These are phyloP conservation scores for Corythornis leucogaster DNA, from an alignment of 2,797 vertebrate species.

Conservation along the genomic window DNA sequence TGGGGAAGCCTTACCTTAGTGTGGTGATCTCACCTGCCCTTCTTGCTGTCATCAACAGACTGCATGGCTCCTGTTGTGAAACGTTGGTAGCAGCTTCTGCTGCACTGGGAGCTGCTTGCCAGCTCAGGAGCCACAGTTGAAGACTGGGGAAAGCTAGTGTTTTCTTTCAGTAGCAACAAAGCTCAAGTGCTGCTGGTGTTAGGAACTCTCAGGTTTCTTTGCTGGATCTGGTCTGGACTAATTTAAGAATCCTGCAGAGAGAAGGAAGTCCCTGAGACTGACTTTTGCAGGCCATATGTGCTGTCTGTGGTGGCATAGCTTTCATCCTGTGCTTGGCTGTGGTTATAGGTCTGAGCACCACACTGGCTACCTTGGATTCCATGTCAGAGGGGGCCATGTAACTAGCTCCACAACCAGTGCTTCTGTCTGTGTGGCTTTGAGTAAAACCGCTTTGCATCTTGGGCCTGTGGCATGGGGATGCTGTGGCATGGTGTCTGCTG, in stretches of 20 bases:
- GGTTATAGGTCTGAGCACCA: neutral
- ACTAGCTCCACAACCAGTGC: neutral
- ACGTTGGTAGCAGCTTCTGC: neutral
- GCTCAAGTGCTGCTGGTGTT: neutral
- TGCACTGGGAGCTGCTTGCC: neutral
- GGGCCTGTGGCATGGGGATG: neutral
- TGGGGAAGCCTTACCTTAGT: neutral
- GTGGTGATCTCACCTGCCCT: neutral
- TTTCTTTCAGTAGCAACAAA: slow-evolving; percentile 26
- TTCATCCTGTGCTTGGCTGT: fast-evolving
- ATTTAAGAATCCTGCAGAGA: slow-evolving; percentile 1
- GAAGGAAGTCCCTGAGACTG: neutral
- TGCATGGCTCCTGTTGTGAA: slow-evolving; percentile 8
- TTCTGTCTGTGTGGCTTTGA: neutral
- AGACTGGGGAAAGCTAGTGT: neutral
- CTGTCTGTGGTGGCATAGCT: neutral
- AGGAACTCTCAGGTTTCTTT: neutral
- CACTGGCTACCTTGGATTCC: neutral
- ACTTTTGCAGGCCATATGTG: neutral
- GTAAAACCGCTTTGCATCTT: neutral
- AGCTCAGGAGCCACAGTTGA: neutral
- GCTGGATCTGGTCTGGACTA: neutral
- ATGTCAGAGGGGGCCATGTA: neutral
- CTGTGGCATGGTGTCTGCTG: neutral
- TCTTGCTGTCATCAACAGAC: neutral